These are phyloP conservation scores for Listronotus bonariensis DNA, from an alignment of 1,140 invertebrate species.

Conservation along the genomic window DNA sequence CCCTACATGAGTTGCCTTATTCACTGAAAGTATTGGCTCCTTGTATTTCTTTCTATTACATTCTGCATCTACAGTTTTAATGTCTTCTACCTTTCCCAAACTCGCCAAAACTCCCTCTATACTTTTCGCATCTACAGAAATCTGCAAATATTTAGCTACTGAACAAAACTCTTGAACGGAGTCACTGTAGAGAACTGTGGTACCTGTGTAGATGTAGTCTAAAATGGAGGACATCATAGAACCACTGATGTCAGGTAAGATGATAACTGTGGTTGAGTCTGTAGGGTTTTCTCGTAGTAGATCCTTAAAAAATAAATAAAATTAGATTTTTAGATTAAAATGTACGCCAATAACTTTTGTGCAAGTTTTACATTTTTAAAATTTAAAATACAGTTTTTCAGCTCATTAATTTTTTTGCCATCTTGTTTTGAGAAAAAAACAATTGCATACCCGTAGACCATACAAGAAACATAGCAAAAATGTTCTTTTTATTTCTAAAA, in stretches of 20 bases:
- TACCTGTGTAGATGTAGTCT: constrained; percentile 55
- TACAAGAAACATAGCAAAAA: no score
- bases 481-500: no score
- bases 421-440: no score
- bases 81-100: background rate
- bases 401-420: no score
- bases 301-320: constrained; percentile 41
- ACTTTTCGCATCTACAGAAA: constrained; percentile 41
- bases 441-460: no score
- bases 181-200: constrained; percentile 41
- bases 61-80: background rate
- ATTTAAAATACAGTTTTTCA: no score
- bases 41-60: background rate
- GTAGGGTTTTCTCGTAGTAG: constrained; percentile 40
- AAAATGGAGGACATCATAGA: constrained; percentile 51
- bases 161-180: constrained; percentile 47
- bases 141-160: constrained; percentile 43
- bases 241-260: constrained; percentile 48
- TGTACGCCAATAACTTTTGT: no score
- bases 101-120: constrained; percentile 4
- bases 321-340: background rate
- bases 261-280: constrained; percentile 38
- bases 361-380: no score
- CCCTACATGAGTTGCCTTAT: no score
- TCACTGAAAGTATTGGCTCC: no score